phyloP scores from a whole-genome alignment of 1,140 invertebrate genomes.

The Drosophila nigrodunni region DNA sequence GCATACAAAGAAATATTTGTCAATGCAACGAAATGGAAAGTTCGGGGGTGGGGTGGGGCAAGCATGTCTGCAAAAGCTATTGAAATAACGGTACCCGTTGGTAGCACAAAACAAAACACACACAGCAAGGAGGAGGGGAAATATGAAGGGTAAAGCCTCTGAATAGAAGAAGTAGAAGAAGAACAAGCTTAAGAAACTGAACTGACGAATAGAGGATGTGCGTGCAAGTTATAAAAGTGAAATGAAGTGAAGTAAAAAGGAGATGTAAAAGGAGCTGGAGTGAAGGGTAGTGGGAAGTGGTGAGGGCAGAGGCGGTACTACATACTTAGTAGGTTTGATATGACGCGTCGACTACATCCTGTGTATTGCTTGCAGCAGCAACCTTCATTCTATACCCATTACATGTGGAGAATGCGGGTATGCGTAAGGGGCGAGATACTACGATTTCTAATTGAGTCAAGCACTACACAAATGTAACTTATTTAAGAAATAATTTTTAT shows the following conservation, averaged over 20 bases:
- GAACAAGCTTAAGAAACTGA: constrained; percentile 36
- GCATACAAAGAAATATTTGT: constrained; percentile 57
- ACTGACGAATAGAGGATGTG: constrained; percentile 36
- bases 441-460: no score
- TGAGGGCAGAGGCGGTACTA: no score
- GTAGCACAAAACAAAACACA: constrained; percentile 10
- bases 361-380: background rate
- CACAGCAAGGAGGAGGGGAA: background rate
- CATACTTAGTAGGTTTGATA: background rate
- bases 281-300: background rate
- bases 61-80: constrained; percentile 39
- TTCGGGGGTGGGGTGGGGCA: constrained; percentile 64
- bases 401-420: no score
- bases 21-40: constrained; percentile 74
- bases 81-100: constrained; percentile 45
- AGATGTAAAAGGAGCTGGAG: background rate
- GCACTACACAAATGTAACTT: no score
- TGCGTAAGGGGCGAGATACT: no score
- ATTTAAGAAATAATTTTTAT: no score
- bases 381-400: background rate
- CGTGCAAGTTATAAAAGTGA: constrained; percentile 64
- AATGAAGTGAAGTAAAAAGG: constrained; percentile 55
- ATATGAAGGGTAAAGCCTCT: background rate
- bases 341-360: constrained; percentile 4
- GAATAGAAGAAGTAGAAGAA: constrained; percentile 27